A percentile compares a stretch with the other conserved stretches of the same genome.
phyloP scores from a whole-genome alignment of 2,797 vertebrate species.

The Gymnothorax javanicus region DNA sequence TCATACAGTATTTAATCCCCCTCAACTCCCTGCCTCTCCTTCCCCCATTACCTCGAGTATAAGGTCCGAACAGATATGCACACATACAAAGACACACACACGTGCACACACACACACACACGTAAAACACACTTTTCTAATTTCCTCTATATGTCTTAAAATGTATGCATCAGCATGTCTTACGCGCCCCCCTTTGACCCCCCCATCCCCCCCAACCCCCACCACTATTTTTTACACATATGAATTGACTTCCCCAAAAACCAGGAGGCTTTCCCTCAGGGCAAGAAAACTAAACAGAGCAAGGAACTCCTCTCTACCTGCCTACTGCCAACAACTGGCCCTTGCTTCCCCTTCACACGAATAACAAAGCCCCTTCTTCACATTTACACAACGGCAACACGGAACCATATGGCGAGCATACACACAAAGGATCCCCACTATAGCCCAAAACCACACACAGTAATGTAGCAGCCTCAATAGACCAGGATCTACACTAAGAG shows the following conservation, averaged over 20 bases:
- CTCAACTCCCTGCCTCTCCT: background rate
- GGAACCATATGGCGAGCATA: background rate
- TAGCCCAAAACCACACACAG: background rate
- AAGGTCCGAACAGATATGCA: background rate
- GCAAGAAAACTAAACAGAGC: conserved; percentile 55
- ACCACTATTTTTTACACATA: conserved; percentile 52
- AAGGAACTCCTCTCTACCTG: background rate
- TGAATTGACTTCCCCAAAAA: conserved; percentile 55
- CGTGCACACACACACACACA: conserved; percentile 49
- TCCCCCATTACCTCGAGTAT: background rate
- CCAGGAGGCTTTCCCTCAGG: conserved; percentile 33
- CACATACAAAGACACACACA: background rate
- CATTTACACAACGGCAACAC: background rate
- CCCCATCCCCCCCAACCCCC: conserved; percentile 45
- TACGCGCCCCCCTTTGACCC: conserved; percentile 35
- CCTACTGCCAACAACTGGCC: background rate
- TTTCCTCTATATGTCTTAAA: conserved; percentile 50
- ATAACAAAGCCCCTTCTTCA: conserved; percentile 4
- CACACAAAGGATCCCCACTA: background rate
- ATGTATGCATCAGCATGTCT: conserved; percentile 64
- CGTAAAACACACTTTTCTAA: conserved; percentile 60
- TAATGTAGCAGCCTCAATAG: background rate
- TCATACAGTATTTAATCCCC: conserved; percentile 2
- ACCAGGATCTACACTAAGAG: background rate
- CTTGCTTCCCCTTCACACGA: background rate